Evolutionary conservation across 2,113 vertebrate species (phyloP).

Genomic region (Caracal caracal): DNA sequence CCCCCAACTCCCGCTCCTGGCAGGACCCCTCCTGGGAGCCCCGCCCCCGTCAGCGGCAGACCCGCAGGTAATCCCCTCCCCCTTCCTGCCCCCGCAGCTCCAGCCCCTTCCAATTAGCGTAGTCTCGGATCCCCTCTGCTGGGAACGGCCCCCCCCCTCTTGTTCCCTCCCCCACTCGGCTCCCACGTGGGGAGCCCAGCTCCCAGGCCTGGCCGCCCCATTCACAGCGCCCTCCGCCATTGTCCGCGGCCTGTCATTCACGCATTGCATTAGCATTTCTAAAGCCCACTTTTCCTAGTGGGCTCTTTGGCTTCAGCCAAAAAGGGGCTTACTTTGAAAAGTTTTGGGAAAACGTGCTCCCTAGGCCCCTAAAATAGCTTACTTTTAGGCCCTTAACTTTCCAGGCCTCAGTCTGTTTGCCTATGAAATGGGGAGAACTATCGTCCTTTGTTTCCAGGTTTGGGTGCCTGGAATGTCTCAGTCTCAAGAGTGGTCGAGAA

Average conservation of each 20-base stretch:
- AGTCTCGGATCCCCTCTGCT: neutral
- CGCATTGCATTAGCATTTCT: constrained; percentile 65
- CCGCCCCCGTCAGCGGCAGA: neutral
- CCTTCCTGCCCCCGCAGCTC: neutral
- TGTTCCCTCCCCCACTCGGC: neutral
- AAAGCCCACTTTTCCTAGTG: constrained; percentile 55
- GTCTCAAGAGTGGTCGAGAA: neutral
- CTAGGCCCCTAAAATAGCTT: neutral
- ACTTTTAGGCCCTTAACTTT: neutral
- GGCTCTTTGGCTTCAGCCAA: neutral
- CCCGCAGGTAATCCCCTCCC: neutral
- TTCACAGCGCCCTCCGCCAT: constrained; percentile 50
- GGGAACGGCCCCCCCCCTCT: neutral
- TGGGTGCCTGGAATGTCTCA: neutral
- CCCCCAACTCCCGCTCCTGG: neutral
- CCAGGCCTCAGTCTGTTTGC: constrained; percentile 7
- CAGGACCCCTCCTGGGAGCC: neutral
- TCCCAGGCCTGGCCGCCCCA: constrained; percentile 44
- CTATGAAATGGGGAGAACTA: constrained; percentile 35
- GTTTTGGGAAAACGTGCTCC: constrained; percentile 9
- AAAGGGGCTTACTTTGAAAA: constrained; percentile 59
- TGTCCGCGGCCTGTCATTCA: constrained; percentile 71
- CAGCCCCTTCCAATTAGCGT: neutral
- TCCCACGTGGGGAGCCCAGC: constrained; percentile 56
- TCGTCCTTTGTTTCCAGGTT: neutral